Percentiles rank a stretch among this genome's conserved stretches.
Conservation (phyloP, 1,140 invertebrate genomes). For the Oncopeltus fasciatus region DNA sequence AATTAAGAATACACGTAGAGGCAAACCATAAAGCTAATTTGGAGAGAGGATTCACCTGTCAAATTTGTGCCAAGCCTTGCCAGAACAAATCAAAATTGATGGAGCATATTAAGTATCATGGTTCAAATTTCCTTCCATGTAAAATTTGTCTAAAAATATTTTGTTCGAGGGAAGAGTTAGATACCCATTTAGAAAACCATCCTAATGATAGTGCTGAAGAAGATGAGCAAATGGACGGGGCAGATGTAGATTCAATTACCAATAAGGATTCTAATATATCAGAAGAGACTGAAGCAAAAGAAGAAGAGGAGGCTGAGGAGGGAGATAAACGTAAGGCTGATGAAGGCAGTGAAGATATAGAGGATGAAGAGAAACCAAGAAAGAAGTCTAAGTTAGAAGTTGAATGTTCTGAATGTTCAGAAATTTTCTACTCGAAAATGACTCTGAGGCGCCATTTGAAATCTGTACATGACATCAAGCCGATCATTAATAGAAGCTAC, state of each 20-base stretch:
- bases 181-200: conserved; percentile 23
- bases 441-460: conserved; percentile 10
- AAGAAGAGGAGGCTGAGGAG: neutral
- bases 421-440: conserved; percentile 5
- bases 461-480: conserved; percentile 4
- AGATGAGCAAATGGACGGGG: conserved; percentile 18
- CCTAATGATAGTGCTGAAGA: conserved; percentile 19
- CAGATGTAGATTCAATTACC: conserved; percentile 16
- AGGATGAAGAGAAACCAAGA: neutral
- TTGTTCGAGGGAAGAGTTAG: conserved; percentile 34
- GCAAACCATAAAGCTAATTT: conserved; percentile 35
- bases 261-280: conserved; percentile 16
- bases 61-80: conserved; percentile 44
- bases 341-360: conserved; percentile 1
- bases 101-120: conserved; percentile 44
- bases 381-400: conserved; percentile 14
- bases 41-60: conserved; percentile 38
- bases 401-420: conserved; percentile 4
- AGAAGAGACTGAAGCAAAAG: neutral
- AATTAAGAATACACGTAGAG: conserved; percentile 40
- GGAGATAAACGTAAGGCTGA: neutral
- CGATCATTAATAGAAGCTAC: neutral
- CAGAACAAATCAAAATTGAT: conserved; percentile 44
- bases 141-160: conserved; percentile 43
- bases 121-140: conserved; percentile 40